These are phyloP conservation scores for Tautogolabrus adspersus DNA, from an alignment of 2,113 vertebrate genomes.

Conservation along the genomic window DNA sequence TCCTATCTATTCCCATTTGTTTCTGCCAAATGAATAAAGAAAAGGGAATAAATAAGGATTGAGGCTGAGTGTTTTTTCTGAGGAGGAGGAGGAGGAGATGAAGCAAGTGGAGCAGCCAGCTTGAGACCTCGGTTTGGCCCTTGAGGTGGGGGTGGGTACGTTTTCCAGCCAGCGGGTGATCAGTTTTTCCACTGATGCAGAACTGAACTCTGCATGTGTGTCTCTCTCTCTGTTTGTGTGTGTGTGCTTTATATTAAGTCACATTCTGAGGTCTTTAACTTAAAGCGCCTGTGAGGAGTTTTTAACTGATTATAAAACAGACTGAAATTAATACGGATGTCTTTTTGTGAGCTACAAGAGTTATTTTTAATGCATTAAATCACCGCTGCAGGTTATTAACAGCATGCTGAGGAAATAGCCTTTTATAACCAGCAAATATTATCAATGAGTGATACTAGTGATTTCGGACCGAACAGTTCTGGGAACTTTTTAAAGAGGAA, in stretches of 20 bases:
- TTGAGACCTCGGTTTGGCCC: conserved; percentile 59
- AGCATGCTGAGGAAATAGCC: no score
- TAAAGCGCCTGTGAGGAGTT: no score
- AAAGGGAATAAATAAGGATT: conserved; percentile 23
- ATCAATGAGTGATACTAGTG: no score
- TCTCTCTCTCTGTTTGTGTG: neutral
- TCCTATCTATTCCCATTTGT: conserved; percentile 61
- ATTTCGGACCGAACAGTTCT: no score
- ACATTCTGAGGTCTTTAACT: neutral
- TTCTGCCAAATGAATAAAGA: conserved; percentile 83
- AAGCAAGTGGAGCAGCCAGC: conserved; percentile 53
- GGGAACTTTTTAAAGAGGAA: no score
- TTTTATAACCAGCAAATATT: no score
- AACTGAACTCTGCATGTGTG: conserved; percentile 39
- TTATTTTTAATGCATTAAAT: no score
- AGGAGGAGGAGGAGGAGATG: conserved; percentile 20
- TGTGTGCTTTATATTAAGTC: neutral
- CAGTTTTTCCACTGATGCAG: conserved; percentile 74
- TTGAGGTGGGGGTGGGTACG: conserved; percentile 54
- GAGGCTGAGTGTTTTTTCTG: neutral
- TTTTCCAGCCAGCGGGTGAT: conserved; percentile 65
- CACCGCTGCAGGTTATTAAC: neutral
- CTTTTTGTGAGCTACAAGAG: no score
- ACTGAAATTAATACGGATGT: no score
- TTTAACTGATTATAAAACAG: no score